Conservation (phyloP, 2,797 vertebrate genomes). For the Varecia variegata region DNA sequence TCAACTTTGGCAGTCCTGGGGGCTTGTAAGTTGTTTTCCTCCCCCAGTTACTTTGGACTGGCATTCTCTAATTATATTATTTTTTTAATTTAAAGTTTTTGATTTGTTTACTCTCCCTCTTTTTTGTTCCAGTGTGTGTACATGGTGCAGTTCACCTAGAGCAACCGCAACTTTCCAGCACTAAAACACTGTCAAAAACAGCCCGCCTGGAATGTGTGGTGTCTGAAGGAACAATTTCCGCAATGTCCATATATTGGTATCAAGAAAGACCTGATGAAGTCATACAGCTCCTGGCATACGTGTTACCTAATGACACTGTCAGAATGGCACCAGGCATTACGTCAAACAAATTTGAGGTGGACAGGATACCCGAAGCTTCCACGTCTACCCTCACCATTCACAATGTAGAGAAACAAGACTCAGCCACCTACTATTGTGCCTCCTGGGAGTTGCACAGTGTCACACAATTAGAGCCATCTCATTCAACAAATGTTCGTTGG, state of each 20-base stretch:
- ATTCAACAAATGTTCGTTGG: neutral
- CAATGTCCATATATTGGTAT: conserved; percentile 47
- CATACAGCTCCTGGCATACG: neutral
- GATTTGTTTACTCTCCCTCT: too few species aligned
- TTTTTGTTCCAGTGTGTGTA: neutral
- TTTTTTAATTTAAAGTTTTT: neutral
- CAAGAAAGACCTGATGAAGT: conserved; percentile 39
- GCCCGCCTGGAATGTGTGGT: neutral
- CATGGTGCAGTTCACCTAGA: neutral
- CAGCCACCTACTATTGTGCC: conserved; percentile 62
- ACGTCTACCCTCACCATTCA: conserved; percentile 20
- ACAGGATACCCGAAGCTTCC: neutral
- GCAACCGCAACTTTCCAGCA: neutral
- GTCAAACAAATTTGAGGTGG: neutral
- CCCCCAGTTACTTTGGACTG: too few species aligned
- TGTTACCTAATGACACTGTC: neutral
- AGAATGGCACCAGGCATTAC: fast-evolving
- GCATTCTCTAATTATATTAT: neutral
- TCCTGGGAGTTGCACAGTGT: conserved; percentile 2
- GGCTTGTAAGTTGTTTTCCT: neutral
- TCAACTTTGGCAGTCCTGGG: neutral
- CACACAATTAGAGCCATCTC: neutral
- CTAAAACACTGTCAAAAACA: neutral
- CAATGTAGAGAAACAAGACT: neutral
- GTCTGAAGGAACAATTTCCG: neutral